Base-by-base conservation (phyloP, 2,113 vertebrate genomes). In the Melanerpes formicivorus region DNA sequence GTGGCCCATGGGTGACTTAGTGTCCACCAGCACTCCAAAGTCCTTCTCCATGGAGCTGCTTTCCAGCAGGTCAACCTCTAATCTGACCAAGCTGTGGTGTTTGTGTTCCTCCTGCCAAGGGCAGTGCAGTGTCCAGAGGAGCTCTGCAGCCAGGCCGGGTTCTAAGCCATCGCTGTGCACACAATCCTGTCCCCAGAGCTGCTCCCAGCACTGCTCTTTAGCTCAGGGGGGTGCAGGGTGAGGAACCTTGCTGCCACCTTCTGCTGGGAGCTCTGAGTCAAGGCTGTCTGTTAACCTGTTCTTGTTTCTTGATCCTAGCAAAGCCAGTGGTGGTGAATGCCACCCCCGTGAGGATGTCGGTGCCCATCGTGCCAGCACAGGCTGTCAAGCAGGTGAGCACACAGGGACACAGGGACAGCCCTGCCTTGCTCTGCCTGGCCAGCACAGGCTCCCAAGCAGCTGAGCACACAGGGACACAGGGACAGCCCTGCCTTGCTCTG, bases 281-380 rank as follows among this genome's bases (percentile, higher is more conserved):
- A 32, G 79, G 32, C 60, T 0, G 3, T 42, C 22, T 82, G 17
- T 72, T 80, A 25, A 48, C 52, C 7, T 42, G 22, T 40, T 71
- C 37, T 79, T 74, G 27, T 91, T 87, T 91, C 50, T 78, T 85
- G 69, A n/a, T 70, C 66, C 70, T 60, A 99, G 99, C 98, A 1
- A 99, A 99, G 91, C 98, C 99, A 0, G 98, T 99, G 96, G 98
- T 99, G 90, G 99, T 99, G 75, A 98, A 98, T 3, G 95, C 99
- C 1, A 97, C 98, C 22, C 97, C 98, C 0, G 98, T 99, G 67
- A 97, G 99, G 95, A 99, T 99, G 99, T 99, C 99, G 14, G 99
- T 99, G 81, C 99, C 99, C 13, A 98, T 99, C 25, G 98, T 99
- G 67, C 97, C 98, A 58, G 98, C 99, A 34, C 99, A 99, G 97